These are phyloP conservation scores for Semaprochilodus insignis DNA, from an alignment of 2,797 vertebrate genomes.

Conservation along the genomic window DNA sequence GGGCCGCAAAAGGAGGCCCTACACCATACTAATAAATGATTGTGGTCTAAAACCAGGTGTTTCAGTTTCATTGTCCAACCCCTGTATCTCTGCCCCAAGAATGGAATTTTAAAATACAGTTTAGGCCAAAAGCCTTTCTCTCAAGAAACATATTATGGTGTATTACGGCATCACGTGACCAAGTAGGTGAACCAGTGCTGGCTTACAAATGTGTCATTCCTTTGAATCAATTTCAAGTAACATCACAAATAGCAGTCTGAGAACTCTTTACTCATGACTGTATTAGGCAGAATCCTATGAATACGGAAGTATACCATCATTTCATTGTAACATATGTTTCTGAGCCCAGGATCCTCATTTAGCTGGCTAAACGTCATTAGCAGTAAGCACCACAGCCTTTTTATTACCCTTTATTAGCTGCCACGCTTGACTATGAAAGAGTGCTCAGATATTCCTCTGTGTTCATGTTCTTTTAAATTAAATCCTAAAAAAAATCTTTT, in stretches of 20 bases:
- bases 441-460: background rate
- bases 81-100: too few species aligned
- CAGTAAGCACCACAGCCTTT: background rate
- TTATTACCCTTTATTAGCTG: background rate
- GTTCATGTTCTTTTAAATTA: constrained; percentile 13
- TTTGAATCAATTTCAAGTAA: too few species aligned
- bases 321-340: background rate
- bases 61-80: too few species aligned
- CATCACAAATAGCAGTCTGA: too few species aligned
- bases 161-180: too few species aligned
- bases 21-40: too few species aligned
- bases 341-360: background rate
- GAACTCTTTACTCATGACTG: background rate
- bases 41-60: too few species aligned
- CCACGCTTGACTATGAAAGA: background rate
- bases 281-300: background rate
- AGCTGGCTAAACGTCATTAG: background rate
- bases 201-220: background rate
- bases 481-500: background rate
- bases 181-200: background rate
- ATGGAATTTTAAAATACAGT: too few species aligned
- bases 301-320: background rate
- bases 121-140: too few species aligned
- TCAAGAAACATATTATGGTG: too few species aligned
- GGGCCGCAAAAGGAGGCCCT: too few species aligned